These are phyloP conservation scores for Andrena praecox DNA, from an alignment of 2,888 invertebrate genomes.

Conservation along the genomic window DNA sequence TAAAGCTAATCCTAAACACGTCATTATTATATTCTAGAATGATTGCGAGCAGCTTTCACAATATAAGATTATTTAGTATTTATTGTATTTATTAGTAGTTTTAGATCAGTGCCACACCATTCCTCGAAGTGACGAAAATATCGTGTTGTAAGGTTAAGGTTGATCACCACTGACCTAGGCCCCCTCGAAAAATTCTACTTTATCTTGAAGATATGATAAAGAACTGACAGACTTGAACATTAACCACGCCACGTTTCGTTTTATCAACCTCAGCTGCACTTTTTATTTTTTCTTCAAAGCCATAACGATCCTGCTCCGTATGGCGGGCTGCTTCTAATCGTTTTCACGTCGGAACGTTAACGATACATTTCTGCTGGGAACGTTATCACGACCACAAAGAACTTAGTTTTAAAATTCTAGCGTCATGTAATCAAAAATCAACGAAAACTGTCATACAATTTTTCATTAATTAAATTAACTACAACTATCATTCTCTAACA, in stretches of 20 bases:
- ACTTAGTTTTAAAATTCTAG: not conserved
- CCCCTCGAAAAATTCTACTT: slow-evolving; percentile 47
- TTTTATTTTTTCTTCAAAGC: slow-evolving; percentile 28
- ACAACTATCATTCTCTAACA: not conserved
- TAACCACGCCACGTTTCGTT: slow-evolving; percentile 27
- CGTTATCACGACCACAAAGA: not conserved
- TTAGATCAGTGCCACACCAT: not conserved
- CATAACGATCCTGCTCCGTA: slow-evolving; percentile 6
- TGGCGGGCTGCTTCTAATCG: not conserved
- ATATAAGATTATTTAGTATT: not conserved
- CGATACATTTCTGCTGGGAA: not conserved
- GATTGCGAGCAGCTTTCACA: too few relatives aligned
- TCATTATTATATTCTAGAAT: too few relatives aligned
- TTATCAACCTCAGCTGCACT: slow-evolving; percentile 27
- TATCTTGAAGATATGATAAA: slow-evolving; percentile 60
- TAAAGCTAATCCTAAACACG: too few relatives aligned
- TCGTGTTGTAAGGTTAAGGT: slow-evolving; percentile 29
- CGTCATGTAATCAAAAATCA: not conserved
- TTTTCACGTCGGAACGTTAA: not conserved
- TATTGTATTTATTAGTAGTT: not conserved
- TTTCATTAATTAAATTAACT: not conserved
- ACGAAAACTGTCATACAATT: not conserved
- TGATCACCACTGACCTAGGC: slow-evolving; percentile 42
- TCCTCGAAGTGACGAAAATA: not conserved
- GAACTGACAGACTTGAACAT: slow-evolving; percentile 39